Evolutionary conservation across 2,888 invertebrate species (phyloP), one percentile per base, ranked within the genome.

Genomic region (Teleogryllus oceanicus): DNA sequence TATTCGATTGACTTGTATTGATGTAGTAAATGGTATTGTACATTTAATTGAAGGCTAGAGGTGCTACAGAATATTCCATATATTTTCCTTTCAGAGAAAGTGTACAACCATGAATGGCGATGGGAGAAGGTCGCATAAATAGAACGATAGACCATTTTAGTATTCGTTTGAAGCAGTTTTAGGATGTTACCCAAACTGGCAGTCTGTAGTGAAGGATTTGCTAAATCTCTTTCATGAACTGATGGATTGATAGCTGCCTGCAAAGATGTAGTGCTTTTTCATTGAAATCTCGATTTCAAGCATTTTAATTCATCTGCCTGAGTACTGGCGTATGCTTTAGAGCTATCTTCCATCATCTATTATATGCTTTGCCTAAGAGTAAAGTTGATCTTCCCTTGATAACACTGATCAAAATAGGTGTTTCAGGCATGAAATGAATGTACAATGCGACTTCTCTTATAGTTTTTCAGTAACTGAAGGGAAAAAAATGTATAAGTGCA

Each of bases 221-320:
- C 94, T 0, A 92, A 92, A 83, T 91, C 93, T 62, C 88, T 99
- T 21, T 90, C 99, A 99, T 86, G 98, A 99, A 86, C 98, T 0
- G 99, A 99, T 86, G 99, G 99, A 24, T 90, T 99, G 18, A 97
- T 99, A 85, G 99, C 99, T 86, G 86, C 99, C 99, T 0, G 90
- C 94, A 89, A 91, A 82, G 95, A 94, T 87, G 94, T 95, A 86
- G 87, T 85, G 76, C 24, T 50, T 50, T 18, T 16, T 75, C 11
- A 24, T 2, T 16, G 13, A 77, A 20, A 49, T 1, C 18, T 20
- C 76, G 5, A n/a, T n/a, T 18, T n/a, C 20, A 8, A 5, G 11
- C 76, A 0, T 21, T 5, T 76, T 76, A 76, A 76, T 18, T 76
- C 76, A 8, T 20, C n/a, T n/a, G n/a, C 5, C 18, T n/a, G n/a